phyloP scores from a whole-genome alignment of 2,888 invertebrate species.

The Seladonia tumulorum region DNA sequence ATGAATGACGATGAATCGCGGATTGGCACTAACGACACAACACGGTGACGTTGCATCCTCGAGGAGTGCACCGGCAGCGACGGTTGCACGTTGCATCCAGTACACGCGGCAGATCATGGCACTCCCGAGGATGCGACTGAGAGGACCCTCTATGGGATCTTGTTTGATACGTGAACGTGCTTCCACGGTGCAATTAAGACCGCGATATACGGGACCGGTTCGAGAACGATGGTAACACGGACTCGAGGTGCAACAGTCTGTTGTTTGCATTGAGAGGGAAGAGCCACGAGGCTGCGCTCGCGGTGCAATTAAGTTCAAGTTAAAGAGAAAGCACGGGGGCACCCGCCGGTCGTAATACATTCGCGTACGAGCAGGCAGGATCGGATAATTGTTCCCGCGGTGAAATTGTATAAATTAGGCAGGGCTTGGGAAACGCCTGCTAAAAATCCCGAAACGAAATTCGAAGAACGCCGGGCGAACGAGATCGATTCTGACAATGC shows the following conservation, averaged over 20 bases:
- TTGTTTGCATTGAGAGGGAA: conserved; percentile 50
- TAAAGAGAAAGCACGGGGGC: conserved; percentile 60
- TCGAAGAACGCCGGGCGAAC: background rate
- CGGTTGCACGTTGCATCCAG: background rate
- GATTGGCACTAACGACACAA: conserved; percentile 18
- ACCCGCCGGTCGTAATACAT: conserved; percentile 30
- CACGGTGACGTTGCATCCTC: conserved; percentile 53
- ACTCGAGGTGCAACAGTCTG: conserved; percentile 22
- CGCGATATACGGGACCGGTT: conserved; percentile 13
- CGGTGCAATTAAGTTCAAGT: conserved; percentile 62
- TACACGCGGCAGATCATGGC: background rate
- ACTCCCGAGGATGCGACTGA: background rate
- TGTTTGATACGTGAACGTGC: background rate
- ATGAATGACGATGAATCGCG: conserved; percentile 63
- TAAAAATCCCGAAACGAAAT: conserved; percentile 1
- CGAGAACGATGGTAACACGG: conserved; percentile 46
- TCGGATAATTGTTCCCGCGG: conserved; percentile 55
- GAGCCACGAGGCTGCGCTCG: conserved; percentile 31
- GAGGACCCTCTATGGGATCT: conserved; percentile 8
- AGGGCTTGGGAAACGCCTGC: conserved; percentile 28
- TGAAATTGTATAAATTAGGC: conserved; percentile 51
- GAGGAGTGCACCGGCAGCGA: conserved; percentile 26
- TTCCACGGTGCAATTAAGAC: conserved; percentile 13
- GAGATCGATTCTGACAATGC: conserved; percentile 16
- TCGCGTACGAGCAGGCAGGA: conserved; percentile 28